Conservation (phyloP, 2,797 vertebrate genomes). For the Hemitrygon akajei region DNA sequence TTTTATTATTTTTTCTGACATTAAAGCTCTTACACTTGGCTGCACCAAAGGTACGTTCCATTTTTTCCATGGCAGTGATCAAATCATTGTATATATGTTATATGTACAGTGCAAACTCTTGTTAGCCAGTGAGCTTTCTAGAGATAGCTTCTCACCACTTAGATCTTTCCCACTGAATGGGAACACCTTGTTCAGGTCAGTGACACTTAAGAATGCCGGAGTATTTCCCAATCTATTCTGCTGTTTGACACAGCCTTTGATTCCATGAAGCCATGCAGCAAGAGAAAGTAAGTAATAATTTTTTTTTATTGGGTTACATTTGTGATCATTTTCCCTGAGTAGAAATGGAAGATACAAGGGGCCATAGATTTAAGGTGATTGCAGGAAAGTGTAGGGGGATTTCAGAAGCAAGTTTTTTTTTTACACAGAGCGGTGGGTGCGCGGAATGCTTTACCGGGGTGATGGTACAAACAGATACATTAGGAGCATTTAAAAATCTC, state of each 20-base stretch:
- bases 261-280: neutral
- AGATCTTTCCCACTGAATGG: neutral
- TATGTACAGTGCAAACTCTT: neutral
- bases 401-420: no score
- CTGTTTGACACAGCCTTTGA: neutral
- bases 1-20: neutral
- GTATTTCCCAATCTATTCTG: neutral
- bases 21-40: neutral
- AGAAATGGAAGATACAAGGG: no score
- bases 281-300: neutral
- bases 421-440: no score
- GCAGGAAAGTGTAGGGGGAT: no score
- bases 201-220: slow-evolving; percentile 2
- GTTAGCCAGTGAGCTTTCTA: no score
- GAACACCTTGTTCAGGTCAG: neutral
- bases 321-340: neutral
- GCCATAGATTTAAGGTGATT: no score
- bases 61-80: neutral
- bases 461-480: no score
- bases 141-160: neutral
- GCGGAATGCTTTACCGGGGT: no score
- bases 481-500: no score
- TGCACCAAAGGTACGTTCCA: neutral
- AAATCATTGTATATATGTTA: neutral
- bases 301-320: neutral